These are phyloP conservation scores for Leptinotarsa defecta DNA, from an alignment of 1,140 invertebrate genomes.

Conservation along the genomic window DNA sequence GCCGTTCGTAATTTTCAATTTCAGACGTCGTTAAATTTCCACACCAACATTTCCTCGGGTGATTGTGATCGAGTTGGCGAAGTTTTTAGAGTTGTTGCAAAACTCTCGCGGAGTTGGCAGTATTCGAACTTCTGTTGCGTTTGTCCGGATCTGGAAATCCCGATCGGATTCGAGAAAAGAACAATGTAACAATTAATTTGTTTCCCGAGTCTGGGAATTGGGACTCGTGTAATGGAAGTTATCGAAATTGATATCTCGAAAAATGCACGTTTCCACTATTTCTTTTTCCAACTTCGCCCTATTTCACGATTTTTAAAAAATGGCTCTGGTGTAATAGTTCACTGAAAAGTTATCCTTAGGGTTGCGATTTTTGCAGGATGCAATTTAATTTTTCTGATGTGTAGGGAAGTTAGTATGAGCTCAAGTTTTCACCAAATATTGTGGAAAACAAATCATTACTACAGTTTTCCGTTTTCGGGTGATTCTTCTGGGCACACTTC, in stretches of 20 bases:
- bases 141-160: not conserved
- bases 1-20: not conserved
- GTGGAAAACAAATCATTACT: no score
- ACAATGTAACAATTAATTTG: not conserved
- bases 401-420: no score
- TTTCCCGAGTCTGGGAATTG: not conserved
- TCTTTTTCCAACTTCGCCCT: no score
- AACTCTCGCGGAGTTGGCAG: not conserved
- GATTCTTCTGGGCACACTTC: no score
- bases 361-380: no score
- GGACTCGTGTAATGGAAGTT: not conserved
- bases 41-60: not conserved
- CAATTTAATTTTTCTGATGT: no score
- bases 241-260: not conserved
- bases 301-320: no score
- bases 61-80: not conserved
- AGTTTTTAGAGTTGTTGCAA: not conserved
- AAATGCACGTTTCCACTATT: no score
- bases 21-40: not conserved
- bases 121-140: not conserved
- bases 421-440: no score
- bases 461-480: no score
- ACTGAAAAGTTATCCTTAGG: no score
- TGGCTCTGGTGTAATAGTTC: no score
- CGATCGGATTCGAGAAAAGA: not conserved